Conservation (phyloP, 2,888 invertebrate genomes). For the Sepiola atlantica region DNA sequence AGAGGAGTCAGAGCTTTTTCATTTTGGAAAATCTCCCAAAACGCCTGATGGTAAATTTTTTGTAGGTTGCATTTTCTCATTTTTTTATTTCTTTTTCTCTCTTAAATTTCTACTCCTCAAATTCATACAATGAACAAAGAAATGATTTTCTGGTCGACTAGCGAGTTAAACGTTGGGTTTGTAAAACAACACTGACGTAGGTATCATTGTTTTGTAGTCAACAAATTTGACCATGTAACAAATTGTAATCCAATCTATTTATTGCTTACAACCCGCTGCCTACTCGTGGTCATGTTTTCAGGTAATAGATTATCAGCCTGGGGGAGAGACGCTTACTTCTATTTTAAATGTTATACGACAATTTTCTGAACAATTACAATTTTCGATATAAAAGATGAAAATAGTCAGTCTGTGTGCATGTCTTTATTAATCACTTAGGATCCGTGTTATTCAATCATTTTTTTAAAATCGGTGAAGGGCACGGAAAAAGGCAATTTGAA, state of each 20-base stretch:
- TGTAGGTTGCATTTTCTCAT: not conserved
- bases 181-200: not conserved
- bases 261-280: not conserved
- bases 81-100: not conserved
- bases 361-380: no score
- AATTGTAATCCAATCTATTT: not conserved
- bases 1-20: not conserved
- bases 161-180: not conserved
- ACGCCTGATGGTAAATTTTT: not conserved
- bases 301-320: not conserved
- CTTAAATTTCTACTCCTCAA: not conserved
- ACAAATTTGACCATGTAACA: not conserved
- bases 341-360: no score
- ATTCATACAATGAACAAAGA: not conserved
- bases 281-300: not conserved
- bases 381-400: no score
- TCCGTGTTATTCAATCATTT: no score
- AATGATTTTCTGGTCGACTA: not conserved
- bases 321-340: not conserved
- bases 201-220: conserved; percentile 11
- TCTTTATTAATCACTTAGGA: no score
- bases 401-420: no score
- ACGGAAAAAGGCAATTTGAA: no score
- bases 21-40: not conserved
- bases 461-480: no score